phyloP scores from a whole-genome alignment of 2,888 invertebrate genomes.

The Dolichopus griseipennis region DNA sequence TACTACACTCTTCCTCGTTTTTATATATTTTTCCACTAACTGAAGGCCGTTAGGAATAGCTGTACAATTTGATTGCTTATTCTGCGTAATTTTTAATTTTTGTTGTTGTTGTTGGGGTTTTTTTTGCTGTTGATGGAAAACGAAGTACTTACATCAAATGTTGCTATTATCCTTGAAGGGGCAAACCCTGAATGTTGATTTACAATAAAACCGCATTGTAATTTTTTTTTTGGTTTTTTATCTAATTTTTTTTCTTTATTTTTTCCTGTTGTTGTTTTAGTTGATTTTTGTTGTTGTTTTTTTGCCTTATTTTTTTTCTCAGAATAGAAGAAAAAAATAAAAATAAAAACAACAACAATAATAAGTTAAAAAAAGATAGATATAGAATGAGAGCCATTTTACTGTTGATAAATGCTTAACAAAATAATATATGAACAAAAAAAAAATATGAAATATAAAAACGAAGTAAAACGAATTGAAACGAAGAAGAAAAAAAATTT shows the following conservation, averaged over 20 bases:
- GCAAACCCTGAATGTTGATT: background rate
- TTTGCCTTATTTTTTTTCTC: background rate
- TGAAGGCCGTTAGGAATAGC: background rate
- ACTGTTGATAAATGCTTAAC: no score
- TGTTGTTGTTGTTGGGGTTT: background rate
- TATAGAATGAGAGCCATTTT: no score
- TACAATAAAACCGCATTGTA: conserved; percentile 6
- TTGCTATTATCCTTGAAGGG: conserved; percentile 1
- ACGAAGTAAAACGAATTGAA: no score
- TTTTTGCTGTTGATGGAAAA: background rate
- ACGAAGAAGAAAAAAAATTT: no score
- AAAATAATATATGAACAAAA: no score
- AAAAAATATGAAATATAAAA: no score
- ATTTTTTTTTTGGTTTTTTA: background rate
- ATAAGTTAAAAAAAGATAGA: no score
- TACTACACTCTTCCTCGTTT: no score
- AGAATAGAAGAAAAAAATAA: background rate
- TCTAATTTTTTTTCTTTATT: background rate
- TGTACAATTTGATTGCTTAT: background rate
- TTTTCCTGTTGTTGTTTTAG: background rate
- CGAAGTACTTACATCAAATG: conserved; percentile 3
- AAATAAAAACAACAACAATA: no score
- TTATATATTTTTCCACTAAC: background rate
- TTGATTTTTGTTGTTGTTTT: background rate
- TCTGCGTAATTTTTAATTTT: no score